phyloP scores from a whole-genome alignment of 2,888 invertebrate species.

The Thymelicus sylvestris region DNA sequence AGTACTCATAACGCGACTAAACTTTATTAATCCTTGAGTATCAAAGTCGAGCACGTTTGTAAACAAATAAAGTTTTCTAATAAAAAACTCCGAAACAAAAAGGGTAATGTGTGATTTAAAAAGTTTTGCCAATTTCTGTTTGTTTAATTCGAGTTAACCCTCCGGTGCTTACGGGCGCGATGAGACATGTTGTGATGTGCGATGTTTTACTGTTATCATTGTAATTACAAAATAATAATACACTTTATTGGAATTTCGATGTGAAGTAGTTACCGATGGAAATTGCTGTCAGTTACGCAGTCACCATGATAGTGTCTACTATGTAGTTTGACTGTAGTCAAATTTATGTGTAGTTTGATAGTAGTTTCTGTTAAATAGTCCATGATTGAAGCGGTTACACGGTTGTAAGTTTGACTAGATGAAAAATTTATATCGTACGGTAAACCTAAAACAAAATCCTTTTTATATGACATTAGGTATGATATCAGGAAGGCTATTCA shows the following conservation, averaged over 20 bases:
- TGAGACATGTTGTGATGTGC: not conserved
- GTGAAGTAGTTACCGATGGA: no score
- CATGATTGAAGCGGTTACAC: no score
- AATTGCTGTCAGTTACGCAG: no score
- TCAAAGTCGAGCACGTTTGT: slow-evolving; percentile 40
- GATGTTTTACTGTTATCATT: not conserved
- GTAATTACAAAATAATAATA: not conserved
- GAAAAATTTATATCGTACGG: no score
- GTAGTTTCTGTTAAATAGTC: no score
- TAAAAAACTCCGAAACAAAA: slow-evolving; percentile 51
- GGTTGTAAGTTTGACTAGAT: no score
- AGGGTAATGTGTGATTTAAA: slow-evolving; percentile 45
- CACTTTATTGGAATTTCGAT: not conserved
- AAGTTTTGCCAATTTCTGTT: slow-evolving; percentile 41
- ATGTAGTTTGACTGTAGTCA: no score
- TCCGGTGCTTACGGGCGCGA: not conserved
- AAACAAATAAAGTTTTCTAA: slow-evolving; percentile 57
- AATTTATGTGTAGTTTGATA: no score
- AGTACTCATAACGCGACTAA: not conserved
- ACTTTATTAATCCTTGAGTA: slow-evolving; percentile 20
- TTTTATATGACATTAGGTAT: no score
- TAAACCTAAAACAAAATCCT: no score
- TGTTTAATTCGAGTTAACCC: slow-evolving; percentile 26
- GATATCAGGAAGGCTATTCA: no score
- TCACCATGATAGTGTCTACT: no score